Conservation (phyloP, 2,113 vertebrate genomes). For the Myrmecophaga tridactyla region DNA sequence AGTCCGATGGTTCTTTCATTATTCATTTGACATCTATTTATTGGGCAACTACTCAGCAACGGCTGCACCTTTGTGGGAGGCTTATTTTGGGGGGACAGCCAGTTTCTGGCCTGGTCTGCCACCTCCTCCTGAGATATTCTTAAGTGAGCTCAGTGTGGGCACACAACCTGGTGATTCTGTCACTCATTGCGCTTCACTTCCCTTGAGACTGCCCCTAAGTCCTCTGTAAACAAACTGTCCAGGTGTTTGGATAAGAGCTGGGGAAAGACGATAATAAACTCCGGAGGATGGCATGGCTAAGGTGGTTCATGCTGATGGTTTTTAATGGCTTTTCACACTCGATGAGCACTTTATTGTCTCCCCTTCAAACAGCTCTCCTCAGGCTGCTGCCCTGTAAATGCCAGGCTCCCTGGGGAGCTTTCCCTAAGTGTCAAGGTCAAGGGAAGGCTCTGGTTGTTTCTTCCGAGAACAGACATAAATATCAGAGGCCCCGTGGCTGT, state of each 20-base stretch:
- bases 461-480: constrained; percentile 40
- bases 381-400: neutral
- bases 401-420: neutral
- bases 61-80: neutral
- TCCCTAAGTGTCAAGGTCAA: neutral
- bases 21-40: neutral
- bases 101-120: neutral
- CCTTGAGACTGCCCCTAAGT: constrained; percentile 47
- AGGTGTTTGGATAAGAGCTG: constrained; percentile 78
- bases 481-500: neutral
- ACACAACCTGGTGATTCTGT: constrained; percentile 58
- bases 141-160: constrained; percentile 49
- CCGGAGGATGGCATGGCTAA: constrained; percentile 52
- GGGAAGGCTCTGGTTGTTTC: neutral
- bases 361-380: constrained; percentile 60
- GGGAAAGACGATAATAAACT: constrained; percentile 73
- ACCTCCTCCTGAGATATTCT: constrained; percentile 21
- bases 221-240: constrained; percentile 76
- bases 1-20: neutral
- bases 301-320: constrained; percentile 59
- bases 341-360: constrained; percentile 56
- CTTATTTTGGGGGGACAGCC: neutral
- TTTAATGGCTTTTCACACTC: constrained; percentile 46
- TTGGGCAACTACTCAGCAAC: neutral
- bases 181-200: constrained; percentile 49